phyloP scores from a whole-genome alignment of 1,140 invertebrate species.

The Zaprionus tsacasi region DNA sequence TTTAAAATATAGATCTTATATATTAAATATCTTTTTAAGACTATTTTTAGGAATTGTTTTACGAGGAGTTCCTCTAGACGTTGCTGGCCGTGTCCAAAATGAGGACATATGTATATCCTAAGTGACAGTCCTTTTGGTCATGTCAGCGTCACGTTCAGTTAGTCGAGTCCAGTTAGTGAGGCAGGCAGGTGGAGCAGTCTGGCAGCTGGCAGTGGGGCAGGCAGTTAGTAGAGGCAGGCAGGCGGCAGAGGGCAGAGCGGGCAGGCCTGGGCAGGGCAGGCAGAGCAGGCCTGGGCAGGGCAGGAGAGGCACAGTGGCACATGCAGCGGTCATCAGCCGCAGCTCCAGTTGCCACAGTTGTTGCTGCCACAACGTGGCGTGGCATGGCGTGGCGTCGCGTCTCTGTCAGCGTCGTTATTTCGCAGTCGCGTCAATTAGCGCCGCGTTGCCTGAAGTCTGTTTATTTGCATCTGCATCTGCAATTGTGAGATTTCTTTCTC shows the following conservation, averaged over 20 bases:
- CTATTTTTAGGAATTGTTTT: no score
- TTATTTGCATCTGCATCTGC: conserved; percentile 67
- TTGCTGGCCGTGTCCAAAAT: neutral
- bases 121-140: no score
- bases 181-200: no score
- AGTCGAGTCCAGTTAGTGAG: conserved; percentile 27
- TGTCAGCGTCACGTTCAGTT: no score
- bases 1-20: no score
- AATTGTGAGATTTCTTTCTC: conserved; percentile 38
- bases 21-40: no score
- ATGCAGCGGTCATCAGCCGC: conserved; percentile 47
- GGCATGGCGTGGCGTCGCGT: conserved; percentile 20
- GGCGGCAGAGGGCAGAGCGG: no score
- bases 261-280: neutral
- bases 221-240: no score
- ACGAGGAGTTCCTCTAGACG: neutral
- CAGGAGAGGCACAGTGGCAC: neutral
- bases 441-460: conserved; percentile 58
- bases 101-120: conserved; percentile 26
- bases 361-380: conserved; percentile 20
- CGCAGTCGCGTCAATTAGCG: conserved; percentile 77
- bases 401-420: conserved; percentile 33
- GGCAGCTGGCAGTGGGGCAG: no score
- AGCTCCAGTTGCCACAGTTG: conserved; percentile 20
- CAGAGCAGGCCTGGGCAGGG: neutral